Base-by-base conservation (phyloP, 37 sponge, comb jelly and placozoan species). In the Spongia lamella region DNA sequence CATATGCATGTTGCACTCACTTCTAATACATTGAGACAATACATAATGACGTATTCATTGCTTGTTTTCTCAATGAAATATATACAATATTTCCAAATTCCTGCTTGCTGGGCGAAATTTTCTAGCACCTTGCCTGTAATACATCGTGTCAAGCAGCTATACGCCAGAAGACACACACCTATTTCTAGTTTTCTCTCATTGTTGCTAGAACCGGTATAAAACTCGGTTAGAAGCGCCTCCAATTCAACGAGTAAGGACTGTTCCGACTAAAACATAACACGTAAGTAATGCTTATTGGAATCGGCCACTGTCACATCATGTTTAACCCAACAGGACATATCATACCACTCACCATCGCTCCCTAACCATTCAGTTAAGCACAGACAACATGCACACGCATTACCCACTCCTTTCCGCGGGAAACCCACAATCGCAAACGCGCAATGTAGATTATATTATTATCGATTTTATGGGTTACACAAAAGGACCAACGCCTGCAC, bases 1-100 rank as follows among this genome's bases (percentile, higher is more conserved):
- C 33, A 7, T 52, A 20, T 52, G 32, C 6, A 50, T 14, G 25
- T 33, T 31, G 9, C 79, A 72, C 38, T 19, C 40, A 89, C 90
- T 84, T 94, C 94, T 15, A 90, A 49, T 26, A 87, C 70, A 56
- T 87, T 86, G 37, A 90, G 85, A 1, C 91, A 72, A 72, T 87
- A 94, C 90, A 94, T 86, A 61, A 84, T 65, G 7, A 87, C 75
- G 56, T 78, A 70, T 17, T 86, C 75, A 52, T 94, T 87, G 21
- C 49, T 54, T 1, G 94, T 80, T 27, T 87, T 43, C 49, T 86
- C 72, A 9, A 94, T 50, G 67, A 94, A 87, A 61, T 80, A 80
- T 56, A 90, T 50, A 36, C 90, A 94, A 75, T 83, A 84, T 21
- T 61, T 80, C 59, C 81, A 74, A n/a, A 76, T 89, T 22, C 69